Conservation (phyloP, 2,113 vertebrate genomes). For the Cynopterus brachyotis region DNA sequence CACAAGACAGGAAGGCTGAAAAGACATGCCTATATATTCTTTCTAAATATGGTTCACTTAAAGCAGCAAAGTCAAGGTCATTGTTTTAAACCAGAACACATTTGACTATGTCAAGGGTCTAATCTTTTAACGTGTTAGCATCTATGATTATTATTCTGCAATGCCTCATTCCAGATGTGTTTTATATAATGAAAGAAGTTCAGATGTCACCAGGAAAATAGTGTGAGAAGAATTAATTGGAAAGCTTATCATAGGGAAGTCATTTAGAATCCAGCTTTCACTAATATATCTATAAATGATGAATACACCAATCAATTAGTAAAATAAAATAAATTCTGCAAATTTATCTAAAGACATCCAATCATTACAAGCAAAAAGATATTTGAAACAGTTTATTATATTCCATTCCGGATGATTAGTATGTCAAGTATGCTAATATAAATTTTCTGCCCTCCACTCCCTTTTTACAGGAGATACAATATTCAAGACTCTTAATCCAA, state of each 20-base stretch:
- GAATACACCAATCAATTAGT: conserved; percentile 92
- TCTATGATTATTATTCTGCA: conserved; percentile 86
- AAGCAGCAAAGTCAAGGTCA: conserved; percentile 83
- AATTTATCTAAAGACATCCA: conserved; percentile 91
- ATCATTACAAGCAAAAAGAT: conserved; percentile 91
- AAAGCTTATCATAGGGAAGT: conserved; percentile 90
- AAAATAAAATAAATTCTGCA: conserved; percentile 94
- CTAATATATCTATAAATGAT: conserved; percentile 90
- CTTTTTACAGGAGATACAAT: conserved; percentile 49
- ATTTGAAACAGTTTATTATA: conserved; percentile 92
- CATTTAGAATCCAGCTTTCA: conserved; percentile 91
- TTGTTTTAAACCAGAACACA: conserved; percentile 83
- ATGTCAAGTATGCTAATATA: conserved; percentile 78
- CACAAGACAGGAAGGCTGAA: conserved; percentile 48
- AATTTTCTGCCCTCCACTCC: conserved; percentile 69
- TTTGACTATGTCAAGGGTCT: conserved; percentile 83
- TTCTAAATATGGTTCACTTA: conserved; percentile 76
- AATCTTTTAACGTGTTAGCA: conserved; percentile 84
- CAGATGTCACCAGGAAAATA: conserved; percentile 90
- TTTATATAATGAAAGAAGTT: conserved; percentile 90
- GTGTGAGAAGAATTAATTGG: conserved; percentile 94
- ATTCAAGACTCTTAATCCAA: conserved; percentile 73
- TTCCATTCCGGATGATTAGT: conserved; percentile 82
- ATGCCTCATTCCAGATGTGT: conserved; percentile 85
- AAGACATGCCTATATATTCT: conserved; percentile 47